These are phyloP conservation scores for Gasterosteus nipponicus DNA, from an alignment of 2,113 vertebrate genomes.

Conservation along the genomic window DNA sequence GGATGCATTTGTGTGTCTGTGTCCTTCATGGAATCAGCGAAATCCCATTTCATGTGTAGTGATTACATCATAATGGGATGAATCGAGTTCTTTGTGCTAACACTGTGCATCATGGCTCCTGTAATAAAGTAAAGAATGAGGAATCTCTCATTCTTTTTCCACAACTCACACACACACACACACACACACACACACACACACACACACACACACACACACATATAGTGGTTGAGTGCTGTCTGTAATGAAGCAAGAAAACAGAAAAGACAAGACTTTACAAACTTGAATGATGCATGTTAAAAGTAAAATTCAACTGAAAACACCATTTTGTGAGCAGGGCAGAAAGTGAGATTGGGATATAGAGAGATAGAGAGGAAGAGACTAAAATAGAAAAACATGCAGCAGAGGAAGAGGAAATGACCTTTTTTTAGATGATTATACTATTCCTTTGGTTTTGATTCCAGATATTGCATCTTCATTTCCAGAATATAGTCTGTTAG, in stretches of 20 bases:
- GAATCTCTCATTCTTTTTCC: conserved; percentile 24
- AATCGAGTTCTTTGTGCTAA: conserved; percentile 60
- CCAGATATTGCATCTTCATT: conserved; percentile 63
- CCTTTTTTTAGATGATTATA: conserved; percentile 43
- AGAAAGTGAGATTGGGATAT: background rate
- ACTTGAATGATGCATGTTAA: conserved; percentile 1
- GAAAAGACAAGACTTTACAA: conserved; percentile 11
- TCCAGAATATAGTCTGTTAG: conserved; percentile 39
- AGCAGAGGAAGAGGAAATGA: conserved; percentile 60
- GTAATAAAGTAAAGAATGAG: conserved; percentile 35
- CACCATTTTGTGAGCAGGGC: conserved; percentile 3
- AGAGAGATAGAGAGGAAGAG: conserved; percentile 27
- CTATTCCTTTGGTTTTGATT: conserved; percentile 59
- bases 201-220: conserved; percentile 3
- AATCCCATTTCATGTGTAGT: conserved; percentile 39
- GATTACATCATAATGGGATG: conserved; percentile 42
- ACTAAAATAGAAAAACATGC: conserved; percentile 64
- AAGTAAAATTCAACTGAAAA: conserved; percentile 20
- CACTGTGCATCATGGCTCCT: conserved; percentile 46
- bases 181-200: conserved; percentile 11
- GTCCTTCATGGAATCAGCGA: conserved; percentile 1
- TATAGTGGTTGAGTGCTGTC: conserved; percentile 16
- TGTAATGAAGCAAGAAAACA: conserved; percentile 16
- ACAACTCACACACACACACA: background rate
- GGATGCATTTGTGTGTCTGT: background rate